Evolutionary conservation across 2,113 vertebrate genomes (phyloP).

Genomic region (Myrmecophaga tridactyla): DNA sequence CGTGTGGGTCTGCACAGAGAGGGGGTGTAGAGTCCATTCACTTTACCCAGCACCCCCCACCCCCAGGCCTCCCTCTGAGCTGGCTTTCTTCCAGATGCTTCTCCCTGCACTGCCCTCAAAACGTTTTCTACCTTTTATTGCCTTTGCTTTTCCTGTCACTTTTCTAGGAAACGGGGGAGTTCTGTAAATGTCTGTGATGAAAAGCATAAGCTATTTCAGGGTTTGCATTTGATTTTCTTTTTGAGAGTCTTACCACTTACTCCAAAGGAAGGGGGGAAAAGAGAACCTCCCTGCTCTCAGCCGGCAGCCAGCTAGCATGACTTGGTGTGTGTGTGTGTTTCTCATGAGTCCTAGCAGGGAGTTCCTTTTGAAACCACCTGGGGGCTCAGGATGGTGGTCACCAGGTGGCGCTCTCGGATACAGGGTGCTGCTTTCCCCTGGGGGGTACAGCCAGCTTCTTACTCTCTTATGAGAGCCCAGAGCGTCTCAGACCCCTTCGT

Average conservation of each 20-base stretch:
- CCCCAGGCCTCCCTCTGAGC: neutral
- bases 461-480: neutral
- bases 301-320: neutral
- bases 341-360: neutral
- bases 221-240: conserved; percentile 40
- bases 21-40: neutral
- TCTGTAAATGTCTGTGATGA: neutral
- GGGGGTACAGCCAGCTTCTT: neutral
- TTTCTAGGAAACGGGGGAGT: neutral
- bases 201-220: conserved; percentile 31
- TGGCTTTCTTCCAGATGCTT: conserved; percentile 62
- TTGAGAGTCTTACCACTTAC: conserved; percentile 42
- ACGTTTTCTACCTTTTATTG: neutral
- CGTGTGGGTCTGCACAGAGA: neutral
- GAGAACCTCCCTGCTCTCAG: neutral
- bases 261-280: neutral
- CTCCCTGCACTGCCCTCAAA: conserved; percentile 73
- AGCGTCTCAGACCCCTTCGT: neutral
- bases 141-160: conserved; percentile 32
- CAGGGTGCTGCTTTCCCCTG: neutral
- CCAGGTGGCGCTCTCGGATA: neutral
- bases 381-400: neutral
- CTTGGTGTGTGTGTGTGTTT: neutral
- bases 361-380: neutral
- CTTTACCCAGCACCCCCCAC: neutral